These are phyloP conservation scores for Neopelma chrysocephalum DNA, from an alignment of 2,797 vertebrate species.

Conservation along the genomic window DNA sequence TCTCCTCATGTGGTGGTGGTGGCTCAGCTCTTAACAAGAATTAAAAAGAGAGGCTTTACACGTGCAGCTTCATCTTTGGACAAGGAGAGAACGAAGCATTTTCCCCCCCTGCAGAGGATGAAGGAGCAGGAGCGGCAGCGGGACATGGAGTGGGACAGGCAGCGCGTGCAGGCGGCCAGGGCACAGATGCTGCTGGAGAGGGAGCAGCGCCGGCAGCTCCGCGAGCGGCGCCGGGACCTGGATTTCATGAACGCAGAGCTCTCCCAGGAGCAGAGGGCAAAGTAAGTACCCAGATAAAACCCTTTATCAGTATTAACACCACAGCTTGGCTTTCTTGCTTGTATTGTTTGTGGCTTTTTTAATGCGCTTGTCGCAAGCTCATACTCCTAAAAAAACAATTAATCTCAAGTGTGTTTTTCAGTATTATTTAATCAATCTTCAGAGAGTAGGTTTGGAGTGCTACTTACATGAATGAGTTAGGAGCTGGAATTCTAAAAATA, in stretches of 20 bases:
- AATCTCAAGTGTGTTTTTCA: not conserved
- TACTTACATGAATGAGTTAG: not conserved
- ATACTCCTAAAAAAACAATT: not conserved
- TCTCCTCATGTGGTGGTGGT: not conserved
- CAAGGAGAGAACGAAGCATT: not conserved
- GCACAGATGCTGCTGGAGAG: constrained; percentile 77
- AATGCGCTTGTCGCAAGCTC: not conserved
- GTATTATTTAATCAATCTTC: not conserved
- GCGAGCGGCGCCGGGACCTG: constrained; percentile 73
- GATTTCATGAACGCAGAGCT: constrained; percentile 80
- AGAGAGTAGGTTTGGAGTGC: not conserved
- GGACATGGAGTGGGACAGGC: constrained; percentile 70
- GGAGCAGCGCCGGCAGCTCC: constrained; percentile 70
- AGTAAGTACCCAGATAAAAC: constrained; percentile 69
- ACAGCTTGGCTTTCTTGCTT: not conserved
- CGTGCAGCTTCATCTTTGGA: not conserved
- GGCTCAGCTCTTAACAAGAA: not conserved
- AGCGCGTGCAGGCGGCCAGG: constrained; percentile 64
- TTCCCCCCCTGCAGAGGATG: constrained; percentile 68
- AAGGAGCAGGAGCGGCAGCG: constrained; percentile 69
- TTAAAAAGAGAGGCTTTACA: not conserved
- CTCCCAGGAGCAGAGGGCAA: constrained; percentile 73
- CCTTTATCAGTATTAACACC: not conserved
- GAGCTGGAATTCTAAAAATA: not conserved
- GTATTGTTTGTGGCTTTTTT: not conserved